Conservation (phyloP, 2,113 vertebrate species). For the Tetrax tetrax region DNA sequence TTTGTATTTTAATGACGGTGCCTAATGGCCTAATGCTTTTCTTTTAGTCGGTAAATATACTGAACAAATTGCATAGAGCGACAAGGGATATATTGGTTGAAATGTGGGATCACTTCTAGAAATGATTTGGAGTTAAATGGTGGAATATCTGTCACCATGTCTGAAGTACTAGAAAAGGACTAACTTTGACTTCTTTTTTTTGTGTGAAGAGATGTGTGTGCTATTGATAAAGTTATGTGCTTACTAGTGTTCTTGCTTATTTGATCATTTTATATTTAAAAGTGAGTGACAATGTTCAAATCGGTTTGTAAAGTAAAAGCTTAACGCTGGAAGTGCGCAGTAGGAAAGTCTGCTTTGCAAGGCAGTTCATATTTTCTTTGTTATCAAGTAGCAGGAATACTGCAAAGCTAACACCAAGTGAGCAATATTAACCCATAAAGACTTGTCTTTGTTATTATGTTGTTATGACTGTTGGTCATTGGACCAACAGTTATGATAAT, state of each 20-base stretch:
- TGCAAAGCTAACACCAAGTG: not conserved
- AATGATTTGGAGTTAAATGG: not conserved
- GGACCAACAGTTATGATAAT: conserved; percentile 1
- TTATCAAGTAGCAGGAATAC: not conserved
- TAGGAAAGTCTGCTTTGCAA: not conserved
- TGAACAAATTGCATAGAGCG: not conserved
- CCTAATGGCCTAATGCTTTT: not conserved
- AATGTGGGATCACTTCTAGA: not conserved
- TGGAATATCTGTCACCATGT: not conserved
- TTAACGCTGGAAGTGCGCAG: fast-evolving
- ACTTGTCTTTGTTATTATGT: not conserved
- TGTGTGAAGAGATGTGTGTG: not conserved
- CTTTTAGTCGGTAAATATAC: not conserved
- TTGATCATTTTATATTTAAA: not conserved
- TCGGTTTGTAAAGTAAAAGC: not conserved
- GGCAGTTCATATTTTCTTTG: not conserved
- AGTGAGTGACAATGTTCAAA: not conserved
- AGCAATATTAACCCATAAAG: not conserved
- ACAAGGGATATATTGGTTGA: not conserved
- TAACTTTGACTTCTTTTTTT: not conserved
- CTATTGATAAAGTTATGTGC: not conserved
- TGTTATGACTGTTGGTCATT: too few relatives aligned
- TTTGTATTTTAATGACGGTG: not conserved
- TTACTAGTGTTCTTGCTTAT: not conserved
- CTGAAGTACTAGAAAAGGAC: not conserved